Evolutionary conservation across 2,797 vertebrate species (phyloP).

Genomic region (Aulostomus chinensis): DNA sequence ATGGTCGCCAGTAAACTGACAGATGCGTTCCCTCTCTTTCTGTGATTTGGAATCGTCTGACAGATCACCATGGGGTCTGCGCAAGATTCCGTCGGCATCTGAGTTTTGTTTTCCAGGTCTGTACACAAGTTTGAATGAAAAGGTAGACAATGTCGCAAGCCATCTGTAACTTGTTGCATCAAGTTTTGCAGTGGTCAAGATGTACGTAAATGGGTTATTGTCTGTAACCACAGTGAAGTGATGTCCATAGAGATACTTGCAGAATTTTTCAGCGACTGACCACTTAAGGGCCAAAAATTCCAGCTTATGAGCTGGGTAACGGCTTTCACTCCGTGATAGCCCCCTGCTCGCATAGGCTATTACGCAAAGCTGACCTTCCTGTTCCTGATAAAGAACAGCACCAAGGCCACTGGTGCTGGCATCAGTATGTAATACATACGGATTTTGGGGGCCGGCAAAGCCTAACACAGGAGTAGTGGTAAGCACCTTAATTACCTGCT

Average conservation of each 20-base stretch:
- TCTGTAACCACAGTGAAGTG: neutral
- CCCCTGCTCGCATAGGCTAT: constrained; percentile 7
- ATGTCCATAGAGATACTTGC: neutral
- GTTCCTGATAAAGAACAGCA: neutral
- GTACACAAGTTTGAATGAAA: neutral
- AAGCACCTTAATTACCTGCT: too few relatives aligned
- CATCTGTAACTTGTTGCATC: too few relatives aligned
- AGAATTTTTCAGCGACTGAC: neutral
- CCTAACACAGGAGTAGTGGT: too few relatives aligned
- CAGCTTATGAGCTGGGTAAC: neutral
- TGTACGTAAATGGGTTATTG: too few relatives aligned
- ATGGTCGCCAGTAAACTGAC: neutral
- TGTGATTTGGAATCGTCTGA: neutral
- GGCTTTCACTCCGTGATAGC: neutral
- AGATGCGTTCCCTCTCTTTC: neutral
- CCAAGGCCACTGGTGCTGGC: neutral
- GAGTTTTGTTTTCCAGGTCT: neutral
- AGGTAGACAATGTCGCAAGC: neutral
- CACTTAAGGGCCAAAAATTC: neutral
- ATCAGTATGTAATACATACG: neutral
- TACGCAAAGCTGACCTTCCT: neutral
- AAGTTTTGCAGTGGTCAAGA: too few relatives aligned
- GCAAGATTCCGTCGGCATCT: neutral
- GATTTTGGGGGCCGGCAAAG: neutral
- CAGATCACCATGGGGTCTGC: neutral